Conservation (phyloP, 2,113 vertebrate genomes). For the Gopherus flavomarginatus region DNA sequence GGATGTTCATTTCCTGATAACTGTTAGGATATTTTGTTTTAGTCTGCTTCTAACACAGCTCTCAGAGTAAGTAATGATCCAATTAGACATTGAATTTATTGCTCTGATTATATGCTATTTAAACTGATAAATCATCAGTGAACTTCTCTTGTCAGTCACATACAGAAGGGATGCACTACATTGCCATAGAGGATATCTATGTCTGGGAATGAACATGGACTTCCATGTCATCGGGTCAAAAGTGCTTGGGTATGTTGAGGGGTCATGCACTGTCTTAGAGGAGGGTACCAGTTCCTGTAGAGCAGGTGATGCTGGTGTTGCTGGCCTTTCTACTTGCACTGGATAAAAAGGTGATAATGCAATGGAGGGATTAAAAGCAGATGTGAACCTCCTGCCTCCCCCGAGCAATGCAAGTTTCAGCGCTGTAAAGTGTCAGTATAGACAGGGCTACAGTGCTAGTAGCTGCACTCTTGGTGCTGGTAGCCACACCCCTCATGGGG, state of each 20-base stretch:
- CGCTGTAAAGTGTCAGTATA: too few species aligned
- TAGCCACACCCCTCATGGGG: too few species aligned
- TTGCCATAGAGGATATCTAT: background rate
- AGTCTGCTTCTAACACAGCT: background rate
- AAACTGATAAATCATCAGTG: background rate
- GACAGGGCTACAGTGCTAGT: too few species aligned
- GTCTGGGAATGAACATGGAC: background rate
- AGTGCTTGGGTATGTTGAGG: background rate
- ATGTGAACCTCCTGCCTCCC: too few species aligned
- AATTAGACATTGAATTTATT: background rate
- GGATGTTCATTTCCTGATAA: slow-evolving; percentile 4
- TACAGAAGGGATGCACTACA: background rate
- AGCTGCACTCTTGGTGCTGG: too few species aligned
- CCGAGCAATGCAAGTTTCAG: too few species aligned
- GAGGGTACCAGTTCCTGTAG: background rate
- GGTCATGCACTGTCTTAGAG: background rate
- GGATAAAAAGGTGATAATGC: too few species aligned
- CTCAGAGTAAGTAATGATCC: background rate
- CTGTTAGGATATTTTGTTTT: background rate
- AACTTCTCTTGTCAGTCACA: background rate
- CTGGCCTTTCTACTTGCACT: too few species aligned
- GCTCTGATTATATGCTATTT: rapidly evolving
- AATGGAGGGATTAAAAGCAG: too few species aligned
- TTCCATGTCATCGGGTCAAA: background rate
- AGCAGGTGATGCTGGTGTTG: too few species aligned